These are phyloP conservation scores for Coluber constrictor DNA, from an alignment of 2,797 vertebrate genomes.

Conservation along the genomic window DNA sequence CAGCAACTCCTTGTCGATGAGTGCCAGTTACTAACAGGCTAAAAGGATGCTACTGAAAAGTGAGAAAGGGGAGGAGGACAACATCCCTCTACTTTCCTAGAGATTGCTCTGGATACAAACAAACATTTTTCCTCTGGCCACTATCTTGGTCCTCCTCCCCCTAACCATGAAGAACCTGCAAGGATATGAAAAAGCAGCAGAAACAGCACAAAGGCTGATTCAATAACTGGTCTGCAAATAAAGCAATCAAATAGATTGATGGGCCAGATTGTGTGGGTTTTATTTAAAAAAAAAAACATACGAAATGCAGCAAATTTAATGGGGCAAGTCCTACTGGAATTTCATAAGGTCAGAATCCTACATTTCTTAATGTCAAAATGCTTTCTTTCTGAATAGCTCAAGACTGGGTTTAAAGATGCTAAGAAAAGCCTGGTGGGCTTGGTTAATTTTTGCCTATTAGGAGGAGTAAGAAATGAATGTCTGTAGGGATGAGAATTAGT, in stretches of 20 bases:
- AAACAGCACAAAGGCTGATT: neutral
- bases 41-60: neutral
- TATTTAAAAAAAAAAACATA: neutral
- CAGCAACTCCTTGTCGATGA: constrained; percentile 8
- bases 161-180: neutral
- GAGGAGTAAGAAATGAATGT: neutral
- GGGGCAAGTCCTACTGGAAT: neutral
- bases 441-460: neutral
- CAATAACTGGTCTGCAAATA: neutral
- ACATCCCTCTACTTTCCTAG: neutral
- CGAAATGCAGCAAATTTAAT: neutral
- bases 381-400: neutral
- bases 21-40: constrained; percentile 1
- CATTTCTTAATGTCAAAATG: neutral
- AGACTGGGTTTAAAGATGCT: neutral
- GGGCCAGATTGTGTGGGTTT: neutral
- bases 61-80: neutral
- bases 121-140: neutral
- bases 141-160: neutral
- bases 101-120: neutral
- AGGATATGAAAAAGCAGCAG: neutral
- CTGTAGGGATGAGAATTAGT: neutral
- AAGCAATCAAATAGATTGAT: neutral
- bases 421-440: neutral
- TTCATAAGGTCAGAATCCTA: neutral